Percentiles rank a stretch among this genome's conserved stretches.
Conservation (phyloP, 1,140 invertebrate genomes). For the Ceratoteleas bidentatus region DNA sequence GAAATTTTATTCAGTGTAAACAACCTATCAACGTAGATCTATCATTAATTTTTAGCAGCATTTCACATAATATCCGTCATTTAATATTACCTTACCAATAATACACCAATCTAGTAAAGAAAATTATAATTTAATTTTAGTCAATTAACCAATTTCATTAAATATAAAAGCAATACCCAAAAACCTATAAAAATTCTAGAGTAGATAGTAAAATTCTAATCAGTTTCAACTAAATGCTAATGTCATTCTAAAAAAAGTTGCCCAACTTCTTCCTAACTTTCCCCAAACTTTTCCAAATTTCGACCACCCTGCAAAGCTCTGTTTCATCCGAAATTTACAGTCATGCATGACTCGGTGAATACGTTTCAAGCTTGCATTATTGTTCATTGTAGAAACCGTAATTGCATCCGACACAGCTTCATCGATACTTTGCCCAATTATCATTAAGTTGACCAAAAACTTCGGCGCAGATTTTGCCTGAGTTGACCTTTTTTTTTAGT, state of each 20-base stretch:
- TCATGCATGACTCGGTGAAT: slow-evolving; percentile 15
- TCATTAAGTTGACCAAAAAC: slow-evolving; percentile 14
- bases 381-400: slow-evolving; percentile 33
- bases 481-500: background rate
- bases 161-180: too few species aligned
- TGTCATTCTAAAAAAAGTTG: too few species aligned
- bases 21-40: background rate
- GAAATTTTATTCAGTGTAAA: background rate
- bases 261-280: too few species aligned
- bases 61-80: background rate
- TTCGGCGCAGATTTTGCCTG: background rate
- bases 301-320: too few species aligned
- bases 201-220: background rate
- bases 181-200: background rate
- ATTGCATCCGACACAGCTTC: slow-evolving; percentile 47
- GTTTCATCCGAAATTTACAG: background rate
- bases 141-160: too few species aligned
- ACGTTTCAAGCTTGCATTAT: slow-evolving; percentile 30
- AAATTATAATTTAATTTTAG: too few species aligned
- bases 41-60: slow-evolving; percentile 3
- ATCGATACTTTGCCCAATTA: slow-evolving; percentile 23
- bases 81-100: too few species aligned
- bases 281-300: background rate
- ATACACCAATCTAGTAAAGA: too few species aligned
- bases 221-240: background rate